phyloP scores from a whole-genome alignment of 2,797 vertebrate species.

The Halcyon chelicuti region DNA sequence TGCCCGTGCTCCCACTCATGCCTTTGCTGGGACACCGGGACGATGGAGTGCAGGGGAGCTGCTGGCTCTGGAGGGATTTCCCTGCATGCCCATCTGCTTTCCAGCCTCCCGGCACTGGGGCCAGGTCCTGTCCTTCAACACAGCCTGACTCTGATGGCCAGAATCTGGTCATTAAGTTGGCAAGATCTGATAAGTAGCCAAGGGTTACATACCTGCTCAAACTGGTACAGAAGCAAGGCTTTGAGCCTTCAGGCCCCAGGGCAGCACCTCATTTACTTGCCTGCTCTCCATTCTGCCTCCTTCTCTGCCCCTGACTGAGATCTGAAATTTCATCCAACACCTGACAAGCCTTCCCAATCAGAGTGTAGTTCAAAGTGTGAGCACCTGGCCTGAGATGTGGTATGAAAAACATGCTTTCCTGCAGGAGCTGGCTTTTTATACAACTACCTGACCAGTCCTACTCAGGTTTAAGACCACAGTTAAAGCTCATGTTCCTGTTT shows the following conservation, averaged over 20 bases:
- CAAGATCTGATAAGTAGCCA: neutral
- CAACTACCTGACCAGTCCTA: neutral
- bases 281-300: neutral
- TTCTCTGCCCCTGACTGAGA: neutral
- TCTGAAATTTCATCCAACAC: neutral
- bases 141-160: neutral
- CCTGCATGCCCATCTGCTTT: fast-evolving
- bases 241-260: neutral
- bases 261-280: neutral
- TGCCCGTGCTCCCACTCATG: fast-evolving
- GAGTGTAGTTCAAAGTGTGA: neutral
- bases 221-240: neutral
- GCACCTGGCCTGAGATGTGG: neutral
- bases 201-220: neutral
- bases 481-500: neutral
- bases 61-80: neutral
- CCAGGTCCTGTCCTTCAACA: neutral
- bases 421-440: neutral
- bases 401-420: neutral
- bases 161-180: fast-evolving
- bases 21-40: neutral
- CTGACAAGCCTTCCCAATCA: neutral
- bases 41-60: fast-evolving
- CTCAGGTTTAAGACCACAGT: neutral
- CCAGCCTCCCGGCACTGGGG: neutral